Base-by-base conservation (phyloP, 2,113 vertebrate species). In the Platycercus adscitus region DNA sequence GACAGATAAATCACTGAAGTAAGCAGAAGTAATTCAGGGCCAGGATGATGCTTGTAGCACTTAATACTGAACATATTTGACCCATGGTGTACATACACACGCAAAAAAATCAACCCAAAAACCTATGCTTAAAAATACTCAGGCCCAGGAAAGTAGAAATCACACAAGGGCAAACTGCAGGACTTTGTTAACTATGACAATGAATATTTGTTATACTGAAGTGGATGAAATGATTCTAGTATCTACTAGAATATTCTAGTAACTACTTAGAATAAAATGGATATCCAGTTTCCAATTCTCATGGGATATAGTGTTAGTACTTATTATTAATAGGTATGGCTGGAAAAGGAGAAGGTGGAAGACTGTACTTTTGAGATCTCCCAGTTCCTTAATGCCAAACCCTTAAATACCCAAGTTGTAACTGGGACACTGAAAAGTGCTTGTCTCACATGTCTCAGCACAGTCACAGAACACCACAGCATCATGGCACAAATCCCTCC, bases 381-480 rank as follows among this genome's bases (percentile, higher is more conserved):
- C 26, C 43, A 60, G 0, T 71, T 82, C 70, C 82, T 82, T 63
- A 37, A 44, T 39, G 20, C 17, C n/a, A 63, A 23, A 4, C 2
- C 28, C n/a, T 72, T 31, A 46, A 82, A 64, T 53, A 24, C 37
- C 33, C 16, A 21, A 60, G 43, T 35, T 56, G n/a, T 20, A 69
- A 43, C 19, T 17, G 61, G 43, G 76, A 28, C 31, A 9, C 68
- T 43, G 49, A 20, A 21, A 69, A 46, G 33, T 35, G 26, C 23
- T 79, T 25, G 7, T 65, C 19, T 55, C 1, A 0, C 17, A 0
- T 23, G 33, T 29, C 55, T 84, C 4, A 1, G 20, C 65, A 20
- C 0, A 1, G 78, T 31, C 41, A 24, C 53, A 44, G 68, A 35
- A 19, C 33, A 33, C 11, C 29, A 6, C 9, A 3, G 49, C 41